These are phyloP conservation scores for Galeopterus variegatus DNA, from an alignment of 2,113 vertebrate species.

Conservation along the genomic window DNA sequence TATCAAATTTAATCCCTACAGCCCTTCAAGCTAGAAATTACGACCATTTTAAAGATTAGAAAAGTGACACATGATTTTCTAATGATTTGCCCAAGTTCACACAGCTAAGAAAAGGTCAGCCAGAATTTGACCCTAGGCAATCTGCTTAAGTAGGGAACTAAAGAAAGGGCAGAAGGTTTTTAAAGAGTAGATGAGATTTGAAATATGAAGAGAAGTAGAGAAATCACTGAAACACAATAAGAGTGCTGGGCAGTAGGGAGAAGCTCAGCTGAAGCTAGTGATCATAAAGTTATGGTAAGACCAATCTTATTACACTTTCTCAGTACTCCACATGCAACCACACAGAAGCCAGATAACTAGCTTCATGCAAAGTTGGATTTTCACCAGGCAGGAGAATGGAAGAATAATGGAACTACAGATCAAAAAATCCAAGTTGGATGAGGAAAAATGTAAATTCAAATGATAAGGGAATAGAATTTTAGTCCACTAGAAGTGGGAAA, in stretches of 20 bases:
- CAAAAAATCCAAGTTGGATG: not conserved
- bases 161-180: conserved; percentile 22
- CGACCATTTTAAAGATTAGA: conserved; percentile 48
- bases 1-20: conserved; percentile 24
- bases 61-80: conserved; percentile 42
- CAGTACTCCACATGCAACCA: conserved; percentile 3
- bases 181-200: not conserved
- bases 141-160: not conserved
- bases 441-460: conserved; percentile 38
- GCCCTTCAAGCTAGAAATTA: not conserved
- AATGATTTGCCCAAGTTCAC: conserved; percentile 38
- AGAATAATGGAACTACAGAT: conserved; percentile 2
- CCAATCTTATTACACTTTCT: conserved; percentile 42
- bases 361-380: conserved; percentile 47
- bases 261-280: not conserved
- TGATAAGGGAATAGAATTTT: not conserved
- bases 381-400: conserved; percentile 4
- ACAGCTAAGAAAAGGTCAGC: not conserved
- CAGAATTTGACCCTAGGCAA: not conserved
- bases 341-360: conserved; percentile 49
- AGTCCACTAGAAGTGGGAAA: not conserved
- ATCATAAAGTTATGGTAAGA: conserved; percentile 43
- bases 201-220: not conserved
- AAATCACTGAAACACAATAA: conserved; percentile 52
- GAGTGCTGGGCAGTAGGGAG: not conserved